phyloP scores from a whole-genome alignment of 2,888 invertebrate species.

The Chironomus riparius region DNA sequence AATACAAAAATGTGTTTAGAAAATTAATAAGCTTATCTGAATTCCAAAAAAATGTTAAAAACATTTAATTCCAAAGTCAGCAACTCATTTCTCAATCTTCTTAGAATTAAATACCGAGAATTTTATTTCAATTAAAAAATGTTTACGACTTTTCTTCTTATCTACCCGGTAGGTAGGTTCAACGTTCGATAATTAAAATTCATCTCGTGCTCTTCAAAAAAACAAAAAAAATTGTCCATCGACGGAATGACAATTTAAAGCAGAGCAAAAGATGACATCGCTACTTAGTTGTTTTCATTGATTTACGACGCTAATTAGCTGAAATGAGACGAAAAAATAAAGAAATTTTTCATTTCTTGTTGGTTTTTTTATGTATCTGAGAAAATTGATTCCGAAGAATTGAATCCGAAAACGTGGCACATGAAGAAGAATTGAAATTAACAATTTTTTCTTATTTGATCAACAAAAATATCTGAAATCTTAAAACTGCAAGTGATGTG shows the following conservation, averaged over 20 bases:
- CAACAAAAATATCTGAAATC: neutral
- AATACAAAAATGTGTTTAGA: too few relatives aligned
- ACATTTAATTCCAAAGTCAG: too few relatives aligned
- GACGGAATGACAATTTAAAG: neutral
- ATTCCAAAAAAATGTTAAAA: too few relatives aligned
- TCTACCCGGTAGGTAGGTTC: neutral
- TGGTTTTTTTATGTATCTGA: neutral
- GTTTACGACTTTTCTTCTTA: neutral
- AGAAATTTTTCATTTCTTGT: too few relatives aligned
- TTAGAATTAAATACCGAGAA: neutral
- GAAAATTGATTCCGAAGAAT: neutral
- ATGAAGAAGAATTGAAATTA: neutral
- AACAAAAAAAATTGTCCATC: neutral
- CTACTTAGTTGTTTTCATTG: neutral
- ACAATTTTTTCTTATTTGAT: neutral
- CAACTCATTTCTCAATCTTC: neutral
- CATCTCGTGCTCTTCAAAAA: neutral
- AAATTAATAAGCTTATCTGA: too few relatives aligned
- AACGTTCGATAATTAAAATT: slow-evolving; percentile 1
- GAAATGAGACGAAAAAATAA: neutral
- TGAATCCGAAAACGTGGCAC: neutral
- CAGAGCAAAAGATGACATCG: neutral
- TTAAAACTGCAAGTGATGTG: neutral
- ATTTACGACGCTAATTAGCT: slow-evolving; percentile 7
- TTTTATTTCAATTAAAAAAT: neutral